Evolutionary conservation across 2,888 invertebrate species (phyloP), one percentile per base, ranked within the genome.

Genomic region (Lasioglossum malachurum): DNA sequence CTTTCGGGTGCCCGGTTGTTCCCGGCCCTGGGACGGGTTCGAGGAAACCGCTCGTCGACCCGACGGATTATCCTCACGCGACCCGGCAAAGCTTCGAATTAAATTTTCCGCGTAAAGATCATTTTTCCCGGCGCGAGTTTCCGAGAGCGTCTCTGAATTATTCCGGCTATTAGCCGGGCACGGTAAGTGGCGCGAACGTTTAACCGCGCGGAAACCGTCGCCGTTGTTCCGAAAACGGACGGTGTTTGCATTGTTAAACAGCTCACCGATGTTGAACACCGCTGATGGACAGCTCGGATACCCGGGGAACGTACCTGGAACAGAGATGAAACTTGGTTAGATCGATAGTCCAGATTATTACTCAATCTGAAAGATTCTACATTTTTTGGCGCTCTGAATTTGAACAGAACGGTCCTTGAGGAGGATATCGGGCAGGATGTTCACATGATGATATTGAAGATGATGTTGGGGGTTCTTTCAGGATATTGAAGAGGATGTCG

Each of bases 261-360:
- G 49, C 83, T 83, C 83, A 83, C 83, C 83, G 60, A 60, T 31
- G 67, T 12, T 2, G 60, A 7, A 16, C 41, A 53, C 53, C 8
- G 71, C 49, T 41, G 31, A 44, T 31, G 27, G 38, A 64, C 38
- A 41, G 19, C 10, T 12, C 19, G 46, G n/a, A 38, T 2, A 46
- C 2, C 16, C n/a, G 69, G 31, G 53, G 35, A 67, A 49, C 86
- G 75, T 87, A 88, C 87, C 86, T 86, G 87, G 0, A 86, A 88
- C 83, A 86, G 35, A 74, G 23, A 67, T 2, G 19, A 23, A 7
- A 16, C 46, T 44, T 16, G 1, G 44, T 73, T 73, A 57, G 41
- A 19, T 53, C 53, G 53, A 53, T 8, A 23, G 23, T 23, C 23
- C 0, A 3, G 3, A 53, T 53, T 23, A 8, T 53, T 23, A 8